Evolutionary conservation across 2,888 invertebrate species (phyloP), one percentile per base, ranked within the genome.

Genomic region (Xylophagus ater): DNA sequence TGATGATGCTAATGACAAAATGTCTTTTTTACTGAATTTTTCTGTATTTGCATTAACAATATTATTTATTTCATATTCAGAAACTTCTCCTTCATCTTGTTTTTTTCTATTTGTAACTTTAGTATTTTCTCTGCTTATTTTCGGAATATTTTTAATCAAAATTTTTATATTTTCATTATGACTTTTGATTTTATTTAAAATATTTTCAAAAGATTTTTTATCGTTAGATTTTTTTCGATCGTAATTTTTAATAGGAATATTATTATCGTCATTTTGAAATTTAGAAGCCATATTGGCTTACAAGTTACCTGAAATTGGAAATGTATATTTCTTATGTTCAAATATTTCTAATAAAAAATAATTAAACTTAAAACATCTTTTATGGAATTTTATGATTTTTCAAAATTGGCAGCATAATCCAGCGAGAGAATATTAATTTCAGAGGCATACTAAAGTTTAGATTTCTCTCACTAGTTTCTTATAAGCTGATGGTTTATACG

Each of bases 281-380:
- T 21, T 4, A 24, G 37, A 19, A 18, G 37, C 37, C 37, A 37
- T 37, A 37, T 37, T 37, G 31, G 15, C 17, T 5, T 32, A 13
- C 15, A 15, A 31, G 24, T 31, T 14, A 37, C 37, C 37, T 37
- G 24, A 4, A 36, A 36, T 29, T 4, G 29, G n/a, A n/a, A n/a
- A n/a, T n/a, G n/a, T n/a, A n/a, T n/a, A n/a, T n/a, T n/a, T n/a
- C n/a, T n/a, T n/a, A n/a, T n/a, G n/a, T n/a, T n/a, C n/a, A n/a
- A n/a, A n/a, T n/a, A n/a, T n/a, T n/a, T n/a, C n/a, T n/a, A n/a
- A n/a, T n/a, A n/a, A n/a, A n/a, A n/a, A n/a, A n/a, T n/a, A n/a
- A n/a, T n/a, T n/a, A n/a, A n/a, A n/a, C n/a, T n/a, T n/a, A n/a
- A n/a, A n/a, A n/a, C n/a, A n/a, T n/a, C n/a, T n/a, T n/a, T n/a